Conservation (phyloP, 2,888 invertebrate genomes). For the Sinhomidia bicolor region DNA sequence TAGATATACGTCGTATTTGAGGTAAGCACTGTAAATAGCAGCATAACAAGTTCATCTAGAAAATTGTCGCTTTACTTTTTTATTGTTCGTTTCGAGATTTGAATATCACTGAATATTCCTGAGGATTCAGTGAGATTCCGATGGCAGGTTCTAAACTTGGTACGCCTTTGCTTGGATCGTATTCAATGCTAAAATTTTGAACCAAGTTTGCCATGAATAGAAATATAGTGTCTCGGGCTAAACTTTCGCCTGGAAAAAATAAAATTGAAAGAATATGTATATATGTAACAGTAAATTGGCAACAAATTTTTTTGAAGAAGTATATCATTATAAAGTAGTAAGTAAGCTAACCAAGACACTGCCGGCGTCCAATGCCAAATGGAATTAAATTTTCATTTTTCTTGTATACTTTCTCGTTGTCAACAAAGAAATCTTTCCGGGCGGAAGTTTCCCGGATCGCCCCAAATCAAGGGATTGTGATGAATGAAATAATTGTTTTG, state of each 20-base stretch:
- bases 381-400: conserved; percentile 56
- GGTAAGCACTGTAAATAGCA: background rate
- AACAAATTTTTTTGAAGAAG: too few relatives aligned
- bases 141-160: conserved; percentile 56
- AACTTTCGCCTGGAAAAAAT: too few relatives aligned
- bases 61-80: background rate
- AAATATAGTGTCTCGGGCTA: conserved; percentile 64
- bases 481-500: conserved; percentile 38
- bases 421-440: conserved; percentile 52
- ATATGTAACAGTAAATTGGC: too few relatives aligned
- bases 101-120: conserved; percentile 57
- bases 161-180: conserved; percentile 38
- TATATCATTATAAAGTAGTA: too few relatives aligned
- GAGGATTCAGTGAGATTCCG: conserved; percentile 50
- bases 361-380: conserved; percentile 47
- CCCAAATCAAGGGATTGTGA: conserved; percentile 40
- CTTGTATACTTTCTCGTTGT: conserved; percentile 44
- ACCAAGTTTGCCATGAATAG: conserved; percentile 57
- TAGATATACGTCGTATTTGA: too few relatives aligned
- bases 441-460: conserved; percentile 50
- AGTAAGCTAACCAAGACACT: too few relatives aligned
- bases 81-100: conserved; percentile 31
- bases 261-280: too few relatives aligned
- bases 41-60: background rate
- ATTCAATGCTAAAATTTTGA: conserved; percentile 53